phyloP scores from a whole-genome alignment of 2,113 vertebrate species.

The Apteryx mantelli region DNA sequence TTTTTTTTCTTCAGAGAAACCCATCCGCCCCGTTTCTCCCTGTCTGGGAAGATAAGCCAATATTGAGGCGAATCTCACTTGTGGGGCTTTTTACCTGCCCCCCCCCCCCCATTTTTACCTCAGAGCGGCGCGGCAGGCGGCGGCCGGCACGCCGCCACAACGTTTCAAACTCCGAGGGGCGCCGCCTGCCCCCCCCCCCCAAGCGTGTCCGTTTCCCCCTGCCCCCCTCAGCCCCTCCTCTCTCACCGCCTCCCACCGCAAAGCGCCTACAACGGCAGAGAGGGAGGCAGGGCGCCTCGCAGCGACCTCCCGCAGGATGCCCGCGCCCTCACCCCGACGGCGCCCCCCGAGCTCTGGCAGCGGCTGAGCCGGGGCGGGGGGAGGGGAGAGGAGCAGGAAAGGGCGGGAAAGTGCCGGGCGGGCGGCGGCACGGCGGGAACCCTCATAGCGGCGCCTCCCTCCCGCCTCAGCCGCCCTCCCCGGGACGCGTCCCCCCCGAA shows the following conservation, averaged over 20 bases:
- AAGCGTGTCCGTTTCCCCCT: not conserved
- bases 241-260: not conserved
- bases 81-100: rapidly evolving
- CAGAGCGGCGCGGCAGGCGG: not conserved
- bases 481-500: too few relatives aligned
- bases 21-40: not conserved
- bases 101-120: not conserved
- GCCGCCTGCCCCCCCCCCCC: not conserved
- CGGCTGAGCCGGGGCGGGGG: not conserved
- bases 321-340: too few relatives aligned
- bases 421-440: too few relatives aligned
- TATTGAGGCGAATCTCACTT: rapidly evolving
- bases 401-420: not conserved
- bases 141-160: not conserved
- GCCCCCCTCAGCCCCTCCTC: not conserved
- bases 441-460: not conserved
- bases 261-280: not conserved
- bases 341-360: too few relatives aligned
- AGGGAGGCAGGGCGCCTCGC: rapidly evolving
- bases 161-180: not conserved
- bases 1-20: not conserved
- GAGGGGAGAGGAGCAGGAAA: not conserved
- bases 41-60: not conserved
- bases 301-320: too few relatives aligned
- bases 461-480: too few relatives aligned